Evolutionary conservation across 2,113 vertebrate species (phyloP), one percentile per base, ranked within the genome.

Genomic region (Eulemur macaco): DNA sequence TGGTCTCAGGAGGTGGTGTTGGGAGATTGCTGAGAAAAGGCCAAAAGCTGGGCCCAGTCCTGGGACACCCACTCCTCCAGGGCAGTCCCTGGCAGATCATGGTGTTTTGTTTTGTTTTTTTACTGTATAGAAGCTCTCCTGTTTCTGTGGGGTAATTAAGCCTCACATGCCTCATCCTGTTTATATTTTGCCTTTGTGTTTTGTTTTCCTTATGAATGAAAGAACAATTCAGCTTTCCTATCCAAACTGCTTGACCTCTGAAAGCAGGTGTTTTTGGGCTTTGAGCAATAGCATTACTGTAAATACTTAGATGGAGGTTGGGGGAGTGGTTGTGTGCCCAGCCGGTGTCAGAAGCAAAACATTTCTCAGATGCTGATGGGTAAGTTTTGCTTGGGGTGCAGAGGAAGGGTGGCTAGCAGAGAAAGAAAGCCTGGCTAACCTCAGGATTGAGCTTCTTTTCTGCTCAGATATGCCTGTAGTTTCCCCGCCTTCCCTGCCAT

Each of bases 191-290:
- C 52, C 6, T 87, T 84, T 92, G 45, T 92, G 69, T 89, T 98
- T 96, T 96, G 74, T 95, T 95, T 96, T 89, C 39, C 66, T 96
- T 96, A 87, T 90, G 31, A 66, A 52, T 94, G 78, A 95, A 96
- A 96, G 85, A 94, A 94, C 81, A 94, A 88, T 78, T 90, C 74
- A 92, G n/a, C 23, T 17, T 91, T 96, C 37, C 60, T 83, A 63
- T 89, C 73, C 85, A 95, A 87, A 88, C 34, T 81, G 27, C n/a
- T 96, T 80, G 58, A 95, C 39, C 54, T 68, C 66, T 83, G 73
- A 92, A 91, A 92, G 52, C 76, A 92, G 60, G 66, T 95, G 92
- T 91, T 78, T 92, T 76, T 5, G 66, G 18, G 50, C 87, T 88
- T 81, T 81, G 39, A 95, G 81, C 58, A 95, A 87, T 50, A 83